Conservation (phyloP, 2,797 vertebrate genomes). For the Epinephelus awoara region DNA sequence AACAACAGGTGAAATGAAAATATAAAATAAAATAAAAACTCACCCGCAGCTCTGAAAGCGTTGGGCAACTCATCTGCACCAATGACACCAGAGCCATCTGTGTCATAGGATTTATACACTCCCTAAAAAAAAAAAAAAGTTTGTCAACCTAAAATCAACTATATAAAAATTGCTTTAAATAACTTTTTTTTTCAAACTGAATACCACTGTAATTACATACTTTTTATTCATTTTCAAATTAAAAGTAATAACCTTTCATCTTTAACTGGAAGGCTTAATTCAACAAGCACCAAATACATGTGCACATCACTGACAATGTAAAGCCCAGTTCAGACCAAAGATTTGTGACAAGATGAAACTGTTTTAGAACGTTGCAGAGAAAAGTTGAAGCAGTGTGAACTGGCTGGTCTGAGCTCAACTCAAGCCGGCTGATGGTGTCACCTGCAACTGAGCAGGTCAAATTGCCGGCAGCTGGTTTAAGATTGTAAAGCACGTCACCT, state of each 20-base stretch:
- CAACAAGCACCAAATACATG: neutral
- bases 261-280: neutral
- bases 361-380: too few species aligned
- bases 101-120: conserved; percentile 84
- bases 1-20: neutral
- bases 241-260: neutral
- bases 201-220: neutral
- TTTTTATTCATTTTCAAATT: neutral
- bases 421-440: too few species aligned
- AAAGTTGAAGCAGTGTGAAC: too few species aligned
- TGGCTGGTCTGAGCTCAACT: too few species aligned
- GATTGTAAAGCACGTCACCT: too few species aligned
- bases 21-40: conserved; percentile 15
- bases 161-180: neutral
- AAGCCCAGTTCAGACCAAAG: too few species aligned
- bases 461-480: too few species aligned
- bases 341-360: too few species aligned
- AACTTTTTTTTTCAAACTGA: neutral
- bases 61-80: conserved; percentile 87
- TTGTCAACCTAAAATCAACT: neutral
- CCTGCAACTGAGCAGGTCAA: too few species aligned
- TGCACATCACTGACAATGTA: neutral
- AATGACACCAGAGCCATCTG: conserved; percentile 81
- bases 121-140: conserved; percentile 50
- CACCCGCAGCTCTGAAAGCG: conserved; percentile 91